Base-by-base conservation (phyloP, 2,113 vertebrate genomes). In the Dicentrarchus labrax region DNA sequence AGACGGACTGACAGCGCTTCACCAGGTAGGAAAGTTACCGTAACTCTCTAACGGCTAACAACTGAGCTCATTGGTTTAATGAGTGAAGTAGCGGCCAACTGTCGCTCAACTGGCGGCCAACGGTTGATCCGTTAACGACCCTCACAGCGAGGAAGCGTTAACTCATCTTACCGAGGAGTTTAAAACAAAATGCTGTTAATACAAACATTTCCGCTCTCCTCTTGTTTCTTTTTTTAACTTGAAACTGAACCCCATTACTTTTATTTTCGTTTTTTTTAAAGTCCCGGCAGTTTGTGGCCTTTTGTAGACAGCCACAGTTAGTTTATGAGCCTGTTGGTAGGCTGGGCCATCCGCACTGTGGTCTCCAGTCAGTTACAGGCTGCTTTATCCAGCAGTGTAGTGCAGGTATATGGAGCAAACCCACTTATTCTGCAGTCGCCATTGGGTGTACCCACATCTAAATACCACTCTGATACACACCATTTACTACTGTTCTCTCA, bases 1-100 rank as follows among this genome's bases (percentile, higher is more conserved):
- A 76, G 96, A 97, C 92, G 96, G 96, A 1, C 92, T 97, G 91
- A 96, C 96, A 48, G 96, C 96, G 38, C 93, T 96, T 48, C 96
- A 97, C 39, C 96, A 97, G 95, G 96, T 96, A 61, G 57, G 60
- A 16, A 73, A 48, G 74, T 80, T 38, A 30, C 41, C 53, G 6
- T 64, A 8, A 4, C 24, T 6, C 10, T 10, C 11, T 0, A 16
- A n/a, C 54, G 16, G 43, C 47, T 19, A 50, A 13, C 15, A 51
- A 39, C 19, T 2, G 38, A 38, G 4, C 21, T 45, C 1, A 15
- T 54, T 1, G 12, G 17, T 36, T 13, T 4, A 19, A 1, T 0
- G 22, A 43, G 54, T 47, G 36, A 59, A 77, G 70, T 60, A 39
- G 60, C 24, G 9, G 76, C 51, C 47, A 57, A 61, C 38, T 53